Evolutionary conservation across 2,888 invertebrate genomes (phyloP), one percentile per base, ranked within the genome.

Genomic region (Phyllotreta cruciferae): DNA sequence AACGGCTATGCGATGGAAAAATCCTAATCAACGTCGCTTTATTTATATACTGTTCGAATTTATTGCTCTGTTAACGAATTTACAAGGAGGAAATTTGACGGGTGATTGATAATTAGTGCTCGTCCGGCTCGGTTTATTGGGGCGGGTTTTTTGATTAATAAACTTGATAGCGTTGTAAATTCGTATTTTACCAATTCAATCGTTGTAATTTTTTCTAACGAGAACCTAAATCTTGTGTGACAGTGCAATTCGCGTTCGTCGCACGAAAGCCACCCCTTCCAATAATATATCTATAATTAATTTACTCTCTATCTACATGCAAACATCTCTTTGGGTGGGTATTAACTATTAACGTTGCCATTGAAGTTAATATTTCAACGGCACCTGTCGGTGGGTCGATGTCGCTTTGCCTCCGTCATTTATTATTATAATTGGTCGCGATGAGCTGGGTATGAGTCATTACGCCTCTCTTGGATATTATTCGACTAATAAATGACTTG

Each of bases 281-380:
- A 49, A 14, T 57, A 50, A 56, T 55, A 55, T 57, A 63, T 63
- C 63, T 60, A 63, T 65, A 63, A 64, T 67, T 69, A 66, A 67
- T 67, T 69, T 61, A 56, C 58, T 37, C 45, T 53, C 65, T 62
- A 63, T 69, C 65, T 66, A 50, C 63, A 69, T 64, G 65, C 69
- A 62, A 68, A 68, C 63, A 66, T 66, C 66, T 66, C 62, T 64
- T 62, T 60, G 44, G 60, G 34, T 44, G 44, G 52, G 14, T 60
- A 60, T 60, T 53, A 60, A 60, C 44, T 60, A 60, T 60, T 60
- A 60, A 60, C 60, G 44, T 36, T 49, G 52, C 44, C 60, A 60
- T 60, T 52, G 53, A 10, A 52, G 60, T 60, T 53, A 60, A 60
- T 60, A 60, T 60, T 60, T 53, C 37, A 60, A 38, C 60, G 52